Base-by-base conservation (phyloP, 92 coral and sea anemone species). In the Siderastrea radians region DNA sequence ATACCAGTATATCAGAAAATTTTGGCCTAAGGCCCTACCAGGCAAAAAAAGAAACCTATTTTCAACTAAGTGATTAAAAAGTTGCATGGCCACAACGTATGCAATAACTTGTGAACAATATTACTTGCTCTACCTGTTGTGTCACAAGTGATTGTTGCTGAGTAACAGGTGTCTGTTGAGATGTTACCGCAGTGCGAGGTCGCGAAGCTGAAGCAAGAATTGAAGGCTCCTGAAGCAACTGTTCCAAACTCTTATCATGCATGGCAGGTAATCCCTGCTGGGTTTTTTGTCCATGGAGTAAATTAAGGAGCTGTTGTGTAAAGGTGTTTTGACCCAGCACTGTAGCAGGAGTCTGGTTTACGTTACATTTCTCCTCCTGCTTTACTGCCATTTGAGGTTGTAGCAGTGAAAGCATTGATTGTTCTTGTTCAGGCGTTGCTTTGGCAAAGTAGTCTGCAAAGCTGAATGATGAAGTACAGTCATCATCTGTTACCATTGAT, bases 401-500 rank as follows among this genome's bases (percentile, higher is more conserved):
- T 0, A 81, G 79, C 47, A 64, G 75, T 61, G 78, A 48, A 16
- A 71, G 68, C 6, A 58, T 19, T 70, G 86, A 70, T 91, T 90
- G 49, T 11, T 88, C 82, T 77, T 74, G 68, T 17, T 76, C 50
- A 53, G 68, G 7, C 57, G 58, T 49, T 26, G 84, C 79, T 81
- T 81, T 69, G 8, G 77, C 53, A 46, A 81, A 77, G 53, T 54
- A 82, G 54, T 70, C 75, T 12, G 77, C 86, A 69, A 82, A 57
- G 79, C 50, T 69, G 47, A 87, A 60, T 4, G 90, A 70, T 26
- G 84, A 57, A 62, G 87, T 15, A 79, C 60, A 50, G 68, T 95
- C 96, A 5, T 95, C 98, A 63, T 93, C 90, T 44, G 91, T 83
- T 8, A 59, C 93, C 94, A 95, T 85, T 15, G 87, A 64, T 65